Conservation (phyloP, 2,113 vertebrate genomes). For the Piprites chloris region DNA sequence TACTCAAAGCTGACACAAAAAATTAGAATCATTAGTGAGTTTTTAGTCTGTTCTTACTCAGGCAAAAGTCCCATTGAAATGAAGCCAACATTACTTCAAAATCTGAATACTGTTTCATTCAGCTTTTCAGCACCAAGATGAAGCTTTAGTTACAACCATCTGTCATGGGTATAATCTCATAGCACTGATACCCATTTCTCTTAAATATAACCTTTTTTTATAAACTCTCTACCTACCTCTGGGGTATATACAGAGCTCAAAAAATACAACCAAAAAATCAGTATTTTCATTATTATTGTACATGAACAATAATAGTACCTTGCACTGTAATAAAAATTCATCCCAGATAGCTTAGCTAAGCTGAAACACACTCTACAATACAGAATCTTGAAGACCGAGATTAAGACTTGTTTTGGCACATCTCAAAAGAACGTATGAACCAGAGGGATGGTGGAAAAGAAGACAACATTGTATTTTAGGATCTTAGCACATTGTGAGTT, state of each 20-base stretch:
- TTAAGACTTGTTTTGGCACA: slow-evolving; percentile 52
- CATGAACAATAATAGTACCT: slow-evolving; percentile 36
- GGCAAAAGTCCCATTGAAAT: slow-evolving; percentile 62
- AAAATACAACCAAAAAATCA: slow-evolving; percentile 50
- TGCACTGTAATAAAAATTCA: slow-evolving; percentile 35
- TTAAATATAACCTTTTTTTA: slow-evolving; percentile 61
- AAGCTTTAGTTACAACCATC: slow-evolving; percentile 65
- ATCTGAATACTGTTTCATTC: slow-evolving; percentile 69
- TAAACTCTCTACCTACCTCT: slow-evolving; percentile 56
- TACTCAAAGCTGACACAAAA: slow-evolving; percentile 39
- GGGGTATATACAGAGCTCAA: slow-evolving; percentile 19
- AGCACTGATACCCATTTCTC: slow-evolving; percentile 58
- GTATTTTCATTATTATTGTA: slow-evolving; percentile 12
- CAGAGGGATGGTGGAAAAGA: not conserved
- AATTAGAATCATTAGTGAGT: slow-evolving; percentile 58
- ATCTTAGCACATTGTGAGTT: not conserved
- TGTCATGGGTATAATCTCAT: slow-evolving; percentile 41
- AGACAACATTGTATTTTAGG: slow-evolving; percentile 42
- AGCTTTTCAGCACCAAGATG: slow-evolving; percentile 66
- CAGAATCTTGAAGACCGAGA: slow-evolving; percentile 11
- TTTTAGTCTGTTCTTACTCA: slow-evolving; percentile 63
- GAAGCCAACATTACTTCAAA: slow-evolving; percentile 64
- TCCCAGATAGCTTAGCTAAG: slow-evolving; percentile 7
- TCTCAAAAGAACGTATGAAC: slow-evolving; percentile 34
- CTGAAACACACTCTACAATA: not conserved